Evolutionary conservation across 2,888 invertebrate genomes (phyloP).

Genomic region (Synanthedon vespiformis): DNA sequence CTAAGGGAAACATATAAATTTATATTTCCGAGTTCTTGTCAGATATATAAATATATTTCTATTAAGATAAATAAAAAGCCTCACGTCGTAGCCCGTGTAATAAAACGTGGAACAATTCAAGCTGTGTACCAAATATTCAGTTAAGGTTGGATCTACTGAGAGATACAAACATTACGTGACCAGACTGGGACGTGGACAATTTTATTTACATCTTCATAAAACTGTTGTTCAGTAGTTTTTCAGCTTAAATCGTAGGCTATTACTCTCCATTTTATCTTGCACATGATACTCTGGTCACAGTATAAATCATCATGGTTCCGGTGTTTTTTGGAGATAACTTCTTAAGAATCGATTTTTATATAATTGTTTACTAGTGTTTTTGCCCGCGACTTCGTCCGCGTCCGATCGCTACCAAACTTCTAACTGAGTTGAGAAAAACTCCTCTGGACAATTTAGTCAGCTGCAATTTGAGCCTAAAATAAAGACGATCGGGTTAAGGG

Average conservation of each 20-base stretch:
- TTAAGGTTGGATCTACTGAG: conserved; percentile 32
- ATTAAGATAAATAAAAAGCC: conserved; percentile 29
- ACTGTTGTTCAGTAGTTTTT: neutral
- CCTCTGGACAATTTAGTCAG: no score
- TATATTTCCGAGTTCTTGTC: neutral
- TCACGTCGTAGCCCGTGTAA: conserved; percentile 33
- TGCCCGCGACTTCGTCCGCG: no score
- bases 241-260: neutral
- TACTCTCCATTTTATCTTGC: neutral
- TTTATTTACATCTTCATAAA: conserved; percentile 10
- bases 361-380: no score
- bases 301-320: neutral
- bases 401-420: no score
- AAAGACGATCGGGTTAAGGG: no score
- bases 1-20: no score
- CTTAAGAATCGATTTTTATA: no score
- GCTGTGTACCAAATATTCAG: conserved; percentile 51
- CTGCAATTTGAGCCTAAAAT: no score
- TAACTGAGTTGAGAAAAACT: no score
- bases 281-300: neutral
- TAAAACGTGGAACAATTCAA: conserved; percentile 42
- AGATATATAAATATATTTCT: neutral
- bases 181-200: conserved; percentile 21
- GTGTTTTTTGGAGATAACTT: no score
- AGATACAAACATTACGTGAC: conserved; percentile 36